Evolutionary conservation across 2,888 invertebrate genomes (phyloP).

Genomic region (Syrphus vitripennis): DNA sequence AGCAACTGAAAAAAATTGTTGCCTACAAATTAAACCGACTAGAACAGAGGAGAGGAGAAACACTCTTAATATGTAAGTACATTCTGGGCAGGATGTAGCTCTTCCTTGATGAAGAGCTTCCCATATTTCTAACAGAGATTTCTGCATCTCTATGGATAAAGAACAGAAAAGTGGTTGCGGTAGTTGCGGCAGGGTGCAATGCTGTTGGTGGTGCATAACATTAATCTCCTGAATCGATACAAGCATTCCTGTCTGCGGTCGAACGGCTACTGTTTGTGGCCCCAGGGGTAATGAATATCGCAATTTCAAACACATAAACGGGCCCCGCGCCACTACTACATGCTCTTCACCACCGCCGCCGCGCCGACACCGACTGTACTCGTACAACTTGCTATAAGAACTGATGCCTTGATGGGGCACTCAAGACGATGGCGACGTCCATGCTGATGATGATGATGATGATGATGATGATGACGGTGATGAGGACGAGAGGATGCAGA

Average conservation of each 20-base stretch:
- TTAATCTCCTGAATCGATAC: slow-evolving; percentile 71
- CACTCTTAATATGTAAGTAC: slow-evolving; percentile 21
- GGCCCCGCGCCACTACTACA: slow-evolving; percentile 35
- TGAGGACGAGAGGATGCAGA: slow-evolving; percentile 52
- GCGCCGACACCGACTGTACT: too few relatives aligned
- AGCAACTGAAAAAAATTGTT: slow-evolving; percentile 38
- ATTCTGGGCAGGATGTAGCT: slow-evolving; percentile 65
- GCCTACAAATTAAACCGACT: neutral
- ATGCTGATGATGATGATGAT: slow-evolving; percentile 27
- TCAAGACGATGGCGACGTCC: slow-evolving; percentile 21
- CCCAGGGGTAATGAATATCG: slow-evolving; percentile 71
- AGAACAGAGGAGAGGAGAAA: neutral
- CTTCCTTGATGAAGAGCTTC: slow-evolving; percentile 66
- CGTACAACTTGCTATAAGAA: neutral
- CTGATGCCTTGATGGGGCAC: slow-evolving; percentile 21
- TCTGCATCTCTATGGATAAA: slow-evolving; percentile 41
- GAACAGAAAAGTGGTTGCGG: neutral
- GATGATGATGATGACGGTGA: slow-evolving; percentile 51
- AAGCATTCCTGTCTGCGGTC: slow-evolving; percentile 70
- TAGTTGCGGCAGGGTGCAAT: slow-evolving; percentile 23
- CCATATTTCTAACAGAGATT: slow-evolving; percentile 30
- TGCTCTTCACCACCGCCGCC: neutral
- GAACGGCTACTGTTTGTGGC: slow-evolving; percentile 71
- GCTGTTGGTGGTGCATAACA: slow-evolving; percentile 71
- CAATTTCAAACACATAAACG: slow-evolving; percentile 72